A percentile compares a stretch with the other conserved stretches of the same genome.
Conservation (phyloP, 1,140 invertebrate genomes). For the Drosophila chauvacae region DNA sequence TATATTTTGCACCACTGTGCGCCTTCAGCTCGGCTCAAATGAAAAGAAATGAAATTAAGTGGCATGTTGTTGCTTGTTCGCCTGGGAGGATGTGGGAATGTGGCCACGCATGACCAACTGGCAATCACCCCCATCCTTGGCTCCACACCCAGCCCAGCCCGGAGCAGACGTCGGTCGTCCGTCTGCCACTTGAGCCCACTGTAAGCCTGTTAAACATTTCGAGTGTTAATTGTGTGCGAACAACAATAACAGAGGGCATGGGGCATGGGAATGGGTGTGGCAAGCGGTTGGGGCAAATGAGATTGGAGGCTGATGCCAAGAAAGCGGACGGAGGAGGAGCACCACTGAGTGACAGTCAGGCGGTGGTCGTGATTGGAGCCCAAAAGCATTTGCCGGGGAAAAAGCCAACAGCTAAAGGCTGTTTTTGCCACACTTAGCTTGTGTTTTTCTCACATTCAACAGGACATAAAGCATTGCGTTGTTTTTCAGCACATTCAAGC, state of each 20-base stretch:
- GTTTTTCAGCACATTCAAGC: background rate
- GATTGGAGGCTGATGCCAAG: slow-evolving; percentile 6
- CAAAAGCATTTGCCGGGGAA: background rate
- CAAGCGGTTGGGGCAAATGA: slow-evolving; percentile 1
- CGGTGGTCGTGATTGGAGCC: slow-evolving; percentile 12
- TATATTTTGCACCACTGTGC: slow-evolving; percentile 39
- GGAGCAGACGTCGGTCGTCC: background rate
- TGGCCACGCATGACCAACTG: slow-evolving; percentile 49
- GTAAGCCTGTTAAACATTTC: slow-evolving; percentile 73
- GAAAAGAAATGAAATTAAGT: slow-evolving; percentile 79
- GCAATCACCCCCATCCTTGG: slow-evolving; percentile 27
- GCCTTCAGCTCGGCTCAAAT: slow-evolving; percentile 41
- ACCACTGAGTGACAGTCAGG: slow-evolving; percentile 2
- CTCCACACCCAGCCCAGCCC: background rate
- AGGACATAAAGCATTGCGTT: background rate
- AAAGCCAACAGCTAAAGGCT: background rate
- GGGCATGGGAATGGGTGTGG: background rate
- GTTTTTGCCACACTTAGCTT: slow-evolving; percentile 12
- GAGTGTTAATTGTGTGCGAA: slow-evolving; percentile 77
- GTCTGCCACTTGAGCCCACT: slow-evolving; percentile 47
- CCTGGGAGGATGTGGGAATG: slow-evolving; percentile 24
- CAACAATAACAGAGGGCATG: slow-evolving; percentile 58
- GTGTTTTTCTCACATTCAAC: slow-evolving; percentile 1
- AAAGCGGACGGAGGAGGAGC: background rate
- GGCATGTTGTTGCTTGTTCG: slow-evolving; percentile 60